phyloP scores from a whole-genome alignment of 2,113 vertebrate genomes.

The Brachypteracias leptosomus region DNA sequence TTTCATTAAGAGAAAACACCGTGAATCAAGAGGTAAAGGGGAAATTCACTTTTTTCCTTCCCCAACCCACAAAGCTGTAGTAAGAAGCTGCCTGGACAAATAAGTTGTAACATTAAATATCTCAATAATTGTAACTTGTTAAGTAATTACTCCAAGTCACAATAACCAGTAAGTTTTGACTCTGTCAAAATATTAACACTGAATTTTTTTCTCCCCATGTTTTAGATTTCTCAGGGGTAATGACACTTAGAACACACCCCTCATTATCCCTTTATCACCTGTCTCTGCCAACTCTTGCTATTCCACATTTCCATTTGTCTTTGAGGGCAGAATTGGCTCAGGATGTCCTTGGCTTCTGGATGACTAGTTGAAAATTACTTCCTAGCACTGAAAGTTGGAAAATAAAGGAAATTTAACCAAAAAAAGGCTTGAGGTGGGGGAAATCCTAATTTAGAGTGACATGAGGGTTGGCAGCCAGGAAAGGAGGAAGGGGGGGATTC shows the following conservation, averaged over 20 bases:
- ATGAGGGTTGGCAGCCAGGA: not conserved
- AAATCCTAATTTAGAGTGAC: not conserved
- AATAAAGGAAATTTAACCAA: not conserved
- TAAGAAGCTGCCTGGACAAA: not conserved
- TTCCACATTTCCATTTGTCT: not conserved
- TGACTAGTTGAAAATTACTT: not conserved
- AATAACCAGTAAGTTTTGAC: not conserved
- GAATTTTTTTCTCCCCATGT: not conserved
- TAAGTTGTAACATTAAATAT: not conserved
- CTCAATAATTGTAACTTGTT: not conserved
- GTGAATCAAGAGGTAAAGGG: not conserved
- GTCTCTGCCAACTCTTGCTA: not conserved
- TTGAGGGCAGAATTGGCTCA: not conserved
- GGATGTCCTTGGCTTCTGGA: not conserved
- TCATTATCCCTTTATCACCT: not conserved
- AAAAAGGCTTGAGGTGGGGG: not conserved
- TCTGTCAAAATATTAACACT: not conserved
- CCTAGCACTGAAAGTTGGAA: not conserved
- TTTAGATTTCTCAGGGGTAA: not conserved
- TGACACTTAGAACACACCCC: not conserved
- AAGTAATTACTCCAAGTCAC: not conserved
- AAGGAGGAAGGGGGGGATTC: not conserved
- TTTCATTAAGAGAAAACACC: slow-evolving; percentile 6
- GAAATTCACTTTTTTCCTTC: not conserved
- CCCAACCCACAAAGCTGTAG: not conserved